Percentiles rank a stretch among this genome's conserved stretches.
phyloP scores from a whole-genome alignment of 2,113 vertebrate species.

The Ceyx cyanopectus region DNA sequence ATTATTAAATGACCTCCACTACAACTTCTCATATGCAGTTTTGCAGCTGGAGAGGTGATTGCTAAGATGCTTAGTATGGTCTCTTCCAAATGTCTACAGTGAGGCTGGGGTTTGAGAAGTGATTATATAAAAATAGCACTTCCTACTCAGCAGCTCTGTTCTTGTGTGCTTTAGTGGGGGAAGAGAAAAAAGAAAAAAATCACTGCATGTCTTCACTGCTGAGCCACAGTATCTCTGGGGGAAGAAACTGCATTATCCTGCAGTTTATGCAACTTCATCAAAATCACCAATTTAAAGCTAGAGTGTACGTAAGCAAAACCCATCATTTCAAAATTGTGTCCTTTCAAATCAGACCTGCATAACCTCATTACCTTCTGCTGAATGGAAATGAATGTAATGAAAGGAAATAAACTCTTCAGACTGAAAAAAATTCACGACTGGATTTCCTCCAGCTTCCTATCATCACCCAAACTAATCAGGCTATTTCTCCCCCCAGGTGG shows the following conservation, averaged over 20 bases:
- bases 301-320: conserved; percentile 21
- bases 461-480: conserved; percentile 52
- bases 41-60: conserved; percentile 38
- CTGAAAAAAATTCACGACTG: conserved; percentile 43
- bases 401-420: conserved; percentile 53
- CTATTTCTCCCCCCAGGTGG: conserved; percentile 50
- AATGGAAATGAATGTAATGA: conserved; percentile 48
- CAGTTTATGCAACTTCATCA: conserved; percentile 52
- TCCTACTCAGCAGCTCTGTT: conserved; percentile 71
- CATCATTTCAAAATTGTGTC: conserved; percentile 21
- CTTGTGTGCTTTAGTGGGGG: conserved; percentile 9
- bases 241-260: neutral
- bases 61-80: neutral
- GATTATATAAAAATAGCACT: conserved; percentile 68
- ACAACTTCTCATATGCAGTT: neutral
- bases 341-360: conserved; percentile 42
- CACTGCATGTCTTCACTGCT: neutral
- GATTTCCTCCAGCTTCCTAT: conserved; percentile 53
- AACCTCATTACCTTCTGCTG: conserved; percentile 48
- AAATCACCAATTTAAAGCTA: conserved; percentile 33
- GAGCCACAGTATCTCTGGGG: neutral
- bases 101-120: conserved; percentile 37
- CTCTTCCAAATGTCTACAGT: conserved; percentile 50
- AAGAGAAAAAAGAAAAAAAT: neutral
- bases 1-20: neutral